A percentile compares a stretch with the other conserved stretches of the same genome.
phyloP scores from a whole-genome alignment of 2,888 invertebrate species.

The Ennomos quercinarius region DNA sequence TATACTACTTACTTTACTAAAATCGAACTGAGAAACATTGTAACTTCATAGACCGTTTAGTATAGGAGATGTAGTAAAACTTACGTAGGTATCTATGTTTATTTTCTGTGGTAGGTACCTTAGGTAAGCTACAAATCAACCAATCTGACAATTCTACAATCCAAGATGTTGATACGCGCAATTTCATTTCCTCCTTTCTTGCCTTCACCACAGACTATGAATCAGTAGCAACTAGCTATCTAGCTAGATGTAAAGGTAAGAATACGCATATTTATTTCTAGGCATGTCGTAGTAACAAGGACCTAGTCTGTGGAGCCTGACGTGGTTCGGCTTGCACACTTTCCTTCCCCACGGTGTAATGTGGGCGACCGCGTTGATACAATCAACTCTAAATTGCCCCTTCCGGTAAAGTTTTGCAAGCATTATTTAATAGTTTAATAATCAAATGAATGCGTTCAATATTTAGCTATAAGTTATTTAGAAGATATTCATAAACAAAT shows the following conservation, averaged over 20 bases:
- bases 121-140: constrained; percentile 24
- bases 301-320: constrained; percentile 10
- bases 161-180: constrained; percentile 22
- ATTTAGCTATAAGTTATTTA: too few relatives aligned
- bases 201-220: constrained; percentile 7
- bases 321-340: constrained; percentile 22
- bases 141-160: constrained; percentile 13
- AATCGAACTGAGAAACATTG: too few relatives aligned
- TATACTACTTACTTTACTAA: too few relatives aligned
- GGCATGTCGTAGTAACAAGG: constrained; percentile 16
- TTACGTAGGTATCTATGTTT: too few relatives aligned
- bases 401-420: constrained; percentile 24
- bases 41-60: too few relatives aligned
- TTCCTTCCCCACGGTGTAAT: constrained; percentile 20
- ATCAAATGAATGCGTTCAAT: not conserved
- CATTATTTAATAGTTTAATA: constrained; percentile 23
- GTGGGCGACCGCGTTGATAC: constrained; percentile 24
- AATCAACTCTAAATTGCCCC: constrained; percentile 25
- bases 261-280: constrained; percentile 12
- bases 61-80: too few relatives aligned
- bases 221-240: constrained; percentile 1
- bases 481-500: too few relatives aligned
- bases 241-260: constrained; percentile 4
- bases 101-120: too few relatives aligned
- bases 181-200: constrained; percentile 30